These are phyloP conservation scores for Blastomussa wellsi DNA, from an alignment of 92 coral and sea anemone genomes.

Conservation along the genomic window DNA sequence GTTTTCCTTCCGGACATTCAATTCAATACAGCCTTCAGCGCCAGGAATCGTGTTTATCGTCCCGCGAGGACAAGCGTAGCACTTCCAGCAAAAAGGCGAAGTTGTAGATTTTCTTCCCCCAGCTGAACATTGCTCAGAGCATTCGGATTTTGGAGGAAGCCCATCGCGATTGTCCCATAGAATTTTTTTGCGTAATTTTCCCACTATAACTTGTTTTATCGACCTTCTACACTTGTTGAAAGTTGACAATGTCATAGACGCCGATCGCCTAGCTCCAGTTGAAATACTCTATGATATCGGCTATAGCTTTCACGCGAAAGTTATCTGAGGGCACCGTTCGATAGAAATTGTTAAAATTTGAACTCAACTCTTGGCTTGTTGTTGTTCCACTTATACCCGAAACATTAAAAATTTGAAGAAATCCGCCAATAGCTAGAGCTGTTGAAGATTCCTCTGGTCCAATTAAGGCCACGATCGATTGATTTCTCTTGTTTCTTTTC, in stretches of 20 bases:
- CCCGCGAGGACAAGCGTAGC: not conserved
- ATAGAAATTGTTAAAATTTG: not conserved
- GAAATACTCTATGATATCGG: slow-evolving; percentile 13
- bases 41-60: not conserved
- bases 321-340: slow-evolving; percentile 15
- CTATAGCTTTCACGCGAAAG: slow-evolving; percentile 15
- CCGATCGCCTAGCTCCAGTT: slow-evolving; percentile 7
- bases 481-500: not conserved
- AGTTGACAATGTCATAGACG: not conserved
- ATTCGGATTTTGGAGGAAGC: not conserved
- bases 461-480: not conserved
- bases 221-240: not conserved
- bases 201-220: not conserved
- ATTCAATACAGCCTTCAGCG: not conserved
- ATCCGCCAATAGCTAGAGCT: not conserved
- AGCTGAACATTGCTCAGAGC: not conserved
- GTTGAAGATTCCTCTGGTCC: not conserved
- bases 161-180: not conserved
- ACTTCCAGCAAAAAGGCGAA: not conserved
- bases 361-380: slow-evolving; percentile 13
- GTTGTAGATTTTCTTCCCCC: not conserved
- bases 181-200: not conserved
- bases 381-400: not conserved
- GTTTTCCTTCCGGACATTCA: not conserved
- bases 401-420: not conserved